Percentiles rank a stretch among this genome's conserved stretches.
These are phyloP conservation scores for Haliclona indistincta DNA, from an alignment of 37 sponge, comb jelly and placozoan genomes.

Conservation along the genomic window DNA sequence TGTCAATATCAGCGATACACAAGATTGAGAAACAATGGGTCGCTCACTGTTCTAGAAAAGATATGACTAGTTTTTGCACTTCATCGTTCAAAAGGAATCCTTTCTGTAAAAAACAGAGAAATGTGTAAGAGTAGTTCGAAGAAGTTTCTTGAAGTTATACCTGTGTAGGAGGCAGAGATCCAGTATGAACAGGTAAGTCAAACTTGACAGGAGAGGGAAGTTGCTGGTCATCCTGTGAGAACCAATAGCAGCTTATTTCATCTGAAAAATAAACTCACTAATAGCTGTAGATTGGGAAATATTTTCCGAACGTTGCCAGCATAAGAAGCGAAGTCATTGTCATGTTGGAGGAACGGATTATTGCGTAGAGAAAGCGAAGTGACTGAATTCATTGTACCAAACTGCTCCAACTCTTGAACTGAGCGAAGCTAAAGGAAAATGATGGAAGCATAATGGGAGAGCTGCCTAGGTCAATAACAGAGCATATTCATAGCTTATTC, in stretches of 20 bases:
- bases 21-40: not conserved
- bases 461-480: not conserved
- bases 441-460: not conserved
- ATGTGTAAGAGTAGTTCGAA: not conserved
- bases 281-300: conserved; percentile 54
- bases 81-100: conserved; percentile 48
- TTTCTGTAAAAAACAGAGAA: conserved; percentile 21
- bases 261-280: conserved; percentile 28
- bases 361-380: conserved; percentile 30
- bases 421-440: conserved; percentile 10
- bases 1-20: not conserved
- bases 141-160: conserved; percentile 1
- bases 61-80: conserved; percentile 36
- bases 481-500: not conserved
- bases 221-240: conserved; percentile 47
- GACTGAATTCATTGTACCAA: conserved; percentile 20
- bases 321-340: conserved; percentile 10
- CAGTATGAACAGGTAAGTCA: conserved; percentile 47
- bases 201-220: conserved; percentile 73
- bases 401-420: conserved; percentile 31
- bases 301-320: conserved; percentile 28
- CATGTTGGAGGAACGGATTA: conserved; percentile 28
- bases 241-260: not conserved
- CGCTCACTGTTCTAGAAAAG: conserved; percentile 70
- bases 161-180: conserved; percentile 25